Conservation (phyloP, 2,113 vertebrate genomes). For the Proteles cristata region DNA sequence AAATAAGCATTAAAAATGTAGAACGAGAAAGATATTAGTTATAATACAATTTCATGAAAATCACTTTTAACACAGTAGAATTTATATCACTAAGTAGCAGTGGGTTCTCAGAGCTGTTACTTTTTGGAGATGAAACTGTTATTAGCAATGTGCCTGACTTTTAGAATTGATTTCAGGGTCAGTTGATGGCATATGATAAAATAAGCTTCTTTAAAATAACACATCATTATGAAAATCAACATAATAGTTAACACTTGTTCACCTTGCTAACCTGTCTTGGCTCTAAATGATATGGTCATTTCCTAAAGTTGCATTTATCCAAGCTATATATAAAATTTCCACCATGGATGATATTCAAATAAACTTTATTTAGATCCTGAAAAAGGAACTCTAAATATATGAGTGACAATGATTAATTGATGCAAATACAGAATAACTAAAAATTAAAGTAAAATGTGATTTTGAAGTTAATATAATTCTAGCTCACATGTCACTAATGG, state of each 20-base stretch:
- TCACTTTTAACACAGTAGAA: slow-evolving; percentile 30
- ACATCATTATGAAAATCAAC: background rate
- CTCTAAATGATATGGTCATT: slow-evolving; percentile 17
- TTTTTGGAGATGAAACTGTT: background rate
- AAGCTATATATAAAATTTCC: background rate
- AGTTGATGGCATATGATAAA: background rate
- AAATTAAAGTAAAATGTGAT: slow-evolving; percentile 17
- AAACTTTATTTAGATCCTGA: background rate
- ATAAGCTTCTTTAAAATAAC: background rate
- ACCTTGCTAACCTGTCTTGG: background rate
- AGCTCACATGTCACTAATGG: background rate
- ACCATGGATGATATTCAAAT: background rate
- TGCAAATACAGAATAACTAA: background rate
- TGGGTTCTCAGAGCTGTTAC: background rate
- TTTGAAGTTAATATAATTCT: background rate
- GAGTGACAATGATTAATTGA: background rate
- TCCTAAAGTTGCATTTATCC: background rate
- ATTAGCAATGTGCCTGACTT: background rate
- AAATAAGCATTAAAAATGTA: no score
- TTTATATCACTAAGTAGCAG: slow-evolving; percentile 13
- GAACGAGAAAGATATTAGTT: background rate
- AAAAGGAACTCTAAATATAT: slow-evolving; percentile 29
- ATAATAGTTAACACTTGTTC: slow-evolving; percentile 18
- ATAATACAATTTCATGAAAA: background rate
- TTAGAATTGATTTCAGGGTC: slow-evolving; percentile 1